These are phyloP conservation scores for Callyntrura guangdongensis DNA, from an alignment of 2,888 invertebrate species.

Conservation along the genomic window DNA sequence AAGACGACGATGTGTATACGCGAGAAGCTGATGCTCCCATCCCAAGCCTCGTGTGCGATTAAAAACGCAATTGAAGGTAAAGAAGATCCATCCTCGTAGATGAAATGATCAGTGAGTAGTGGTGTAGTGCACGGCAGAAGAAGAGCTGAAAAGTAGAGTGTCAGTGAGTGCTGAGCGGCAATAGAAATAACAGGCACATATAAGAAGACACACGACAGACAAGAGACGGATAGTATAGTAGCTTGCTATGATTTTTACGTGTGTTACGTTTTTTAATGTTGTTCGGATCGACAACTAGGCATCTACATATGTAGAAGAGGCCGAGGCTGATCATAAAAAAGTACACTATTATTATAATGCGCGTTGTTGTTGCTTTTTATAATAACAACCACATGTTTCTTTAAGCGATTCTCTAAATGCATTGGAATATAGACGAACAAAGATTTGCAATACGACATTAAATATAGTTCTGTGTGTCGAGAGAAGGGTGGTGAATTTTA, in stretches of 20 bases:
- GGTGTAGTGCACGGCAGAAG: neutral
- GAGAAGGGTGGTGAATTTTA: neutral
- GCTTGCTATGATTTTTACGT: neutral
- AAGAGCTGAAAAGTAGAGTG: conserved; percentile 3
- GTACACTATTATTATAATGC: neutral
- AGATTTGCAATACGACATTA: neutral
- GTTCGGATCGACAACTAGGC: neutral
- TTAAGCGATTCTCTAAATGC: neutral
- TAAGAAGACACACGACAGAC: neutral
- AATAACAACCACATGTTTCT: conserved; percentile 23
- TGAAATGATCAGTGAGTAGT: conserved; percentile 7
- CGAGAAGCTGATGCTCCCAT: neutral
- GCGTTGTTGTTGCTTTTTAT: conserved; percentile 11
- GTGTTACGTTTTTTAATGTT: neutral
- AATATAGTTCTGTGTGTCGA: neutral
- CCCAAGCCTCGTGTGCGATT: conserved; percentile 41
- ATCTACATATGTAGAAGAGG: neutral
- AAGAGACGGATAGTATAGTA: neutral
- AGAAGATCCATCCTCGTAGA: conserved; percentile 29
- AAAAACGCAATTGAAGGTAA: conserved; percentile 52
- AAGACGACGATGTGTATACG: neutral
- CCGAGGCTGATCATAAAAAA: neutral
- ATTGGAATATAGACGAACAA: neutral
- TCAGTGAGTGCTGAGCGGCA: neutral
- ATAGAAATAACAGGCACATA: neutral